Evolutionary conservation across 1,140 invertebrate species (phyloP).

Genomic region (Heterodera schachtii): DNA sequence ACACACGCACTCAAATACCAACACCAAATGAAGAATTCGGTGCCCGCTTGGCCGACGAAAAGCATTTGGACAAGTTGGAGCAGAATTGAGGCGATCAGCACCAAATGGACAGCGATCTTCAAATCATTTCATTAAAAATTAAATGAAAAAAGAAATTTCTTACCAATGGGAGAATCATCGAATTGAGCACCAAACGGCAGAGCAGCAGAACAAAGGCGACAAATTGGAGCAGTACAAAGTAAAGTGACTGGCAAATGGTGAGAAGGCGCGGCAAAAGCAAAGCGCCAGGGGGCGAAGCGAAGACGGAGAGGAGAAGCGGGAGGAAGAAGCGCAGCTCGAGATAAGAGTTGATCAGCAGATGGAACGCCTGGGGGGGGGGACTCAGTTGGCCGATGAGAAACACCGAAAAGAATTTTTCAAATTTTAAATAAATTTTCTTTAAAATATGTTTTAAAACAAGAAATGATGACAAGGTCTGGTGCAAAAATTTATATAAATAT

Average conservation of each 20-base stretch:
- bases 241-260: constrained; percentile 3
- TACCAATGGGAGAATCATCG: constrained; percentile 10
- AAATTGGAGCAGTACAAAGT: constrained; percentile 22
- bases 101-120: not conserved
- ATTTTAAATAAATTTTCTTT: too few species aligned
- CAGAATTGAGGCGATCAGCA: constrained; percentile 20
- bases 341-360: constrained; percentile 20
- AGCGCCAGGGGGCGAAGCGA: not conserved
- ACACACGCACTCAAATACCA: constrained; percentile 27
- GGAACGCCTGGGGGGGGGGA: not conserved
- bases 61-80: constrained; percentile 24
- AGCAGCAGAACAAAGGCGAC: constrained; percentile 10
- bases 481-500: too few species aligned
- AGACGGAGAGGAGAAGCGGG: not conserved
- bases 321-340: constrained; percentile 9
- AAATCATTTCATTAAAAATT: not conserved
- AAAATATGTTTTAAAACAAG: too few species aligned
- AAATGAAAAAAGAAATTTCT: not conserved
- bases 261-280: not conserved
- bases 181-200: not conserved
- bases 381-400: too few species aligned
- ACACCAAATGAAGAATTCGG: constrained; percentile 25
- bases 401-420: too few species aligned
- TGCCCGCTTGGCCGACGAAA: not conserved
- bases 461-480: too few species aligned